Conservation (phyloP, 1,140 invertebrate genomes). For the Sweltsa coloradensis region DNA sequence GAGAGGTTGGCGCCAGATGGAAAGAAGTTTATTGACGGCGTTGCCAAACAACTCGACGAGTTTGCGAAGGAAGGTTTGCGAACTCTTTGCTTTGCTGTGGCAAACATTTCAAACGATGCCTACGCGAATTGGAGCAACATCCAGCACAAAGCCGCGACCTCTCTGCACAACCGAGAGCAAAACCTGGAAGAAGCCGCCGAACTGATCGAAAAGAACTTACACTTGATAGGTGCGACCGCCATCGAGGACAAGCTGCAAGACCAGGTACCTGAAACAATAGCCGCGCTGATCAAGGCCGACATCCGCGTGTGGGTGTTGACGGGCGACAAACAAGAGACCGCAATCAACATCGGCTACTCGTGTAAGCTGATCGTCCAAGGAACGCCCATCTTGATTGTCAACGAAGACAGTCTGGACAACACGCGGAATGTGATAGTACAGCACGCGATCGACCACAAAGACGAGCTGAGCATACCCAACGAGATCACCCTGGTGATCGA, state of each 20-base stretch:
- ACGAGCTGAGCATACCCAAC: conserved; percentile 65
- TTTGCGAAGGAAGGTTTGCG: conserved; percentile 83
- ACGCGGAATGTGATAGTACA: background rate
- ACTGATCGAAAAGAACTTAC: conserved; percentile 49
- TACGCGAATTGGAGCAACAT: conserved; percentile 29
- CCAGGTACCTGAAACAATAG: conserved; percentile 82
- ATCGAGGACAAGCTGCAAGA: conserved; percentile 95
- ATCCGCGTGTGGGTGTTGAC: conserved; percentile 96
- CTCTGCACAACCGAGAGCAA: conserved; percentile 26
- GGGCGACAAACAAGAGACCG: conserved; percentile 76
- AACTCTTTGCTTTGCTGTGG: conserved; percentile 79
- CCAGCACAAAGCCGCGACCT: background rate
- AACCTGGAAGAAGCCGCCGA: conserved; percentile 33
- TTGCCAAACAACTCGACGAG: conserved; percentile 77
- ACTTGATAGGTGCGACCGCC: conserved; percentile 81
- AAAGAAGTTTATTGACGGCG: conserved; percentile 49
- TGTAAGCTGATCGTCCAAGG: conserved; percentile 11
- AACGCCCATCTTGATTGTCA: conserved; percentile 21
- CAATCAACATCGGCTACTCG: conserved; percentile 3
- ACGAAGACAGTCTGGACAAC: background rate
- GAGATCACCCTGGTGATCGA: conserved; percentile 47
- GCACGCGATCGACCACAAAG: conserved; percentile 55
- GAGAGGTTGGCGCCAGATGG: no score
- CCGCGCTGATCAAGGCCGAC: conserved; percentile 72
- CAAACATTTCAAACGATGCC: conserved; percentile 54